These are phyloP conservation scores for Bimastos eiseni DNA, from an alignment of 2,888 invertebrate genomes.

Conservation along the genomic window DNA sequence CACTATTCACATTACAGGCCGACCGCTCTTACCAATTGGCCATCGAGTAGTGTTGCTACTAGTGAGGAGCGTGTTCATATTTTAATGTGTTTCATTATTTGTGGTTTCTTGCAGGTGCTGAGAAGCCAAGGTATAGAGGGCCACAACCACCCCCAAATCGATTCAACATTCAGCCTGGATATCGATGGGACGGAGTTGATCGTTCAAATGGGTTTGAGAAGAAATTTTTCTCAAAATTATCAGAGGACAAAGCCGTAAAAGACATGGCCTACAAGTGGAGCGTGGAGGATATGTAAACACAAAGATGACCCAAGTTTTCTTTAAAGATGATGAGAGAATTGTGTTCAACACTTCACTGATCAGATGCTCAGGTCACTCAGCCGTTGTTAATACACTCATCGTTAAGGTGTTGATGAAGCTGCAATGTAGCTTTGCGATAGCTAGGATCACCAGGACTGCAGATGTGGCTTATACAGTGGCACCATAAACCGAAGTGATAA, in stretches of 20 bases:
- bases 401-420: neutral
- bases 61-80: no score
- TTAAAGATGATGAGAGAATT: neutral
- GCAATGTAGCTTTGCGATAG: neutral
- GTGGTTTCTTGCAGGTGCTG: conserved; percentile 48
- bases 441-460: no score
- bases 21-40: no score
- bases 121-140: conserved; percentile 73
- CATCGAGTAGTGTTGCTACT: neutral
- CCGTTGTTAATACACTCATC: no score
- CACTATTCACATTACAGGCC: no score
- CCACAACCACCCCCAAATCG: conserved; percentile 83
- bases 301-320: neutral
- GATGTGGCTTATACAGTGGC: neutral
- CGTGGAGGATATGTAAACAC: conserved; percentile 83
- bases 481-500: neutral
- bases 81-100: conserved; percentile 14
- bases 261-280: conserved; percentile 93
- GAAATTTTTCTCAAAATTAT: conserved; percentile 71
- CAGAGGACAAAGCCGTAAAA: conserved; percentile 70
- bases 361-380: no score
- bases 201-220: conserved; percentile 94
- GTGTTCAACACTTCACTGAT: neutral
- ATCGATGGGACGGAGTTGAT: conserved; percentile 98
- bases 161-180: conserved; percentile 87